These are phyloP conservation scores for Leptobrachium leishanense DNA, from an alignment of 2,113 vertebrate species.

Conservation along the genomic window DNA sequence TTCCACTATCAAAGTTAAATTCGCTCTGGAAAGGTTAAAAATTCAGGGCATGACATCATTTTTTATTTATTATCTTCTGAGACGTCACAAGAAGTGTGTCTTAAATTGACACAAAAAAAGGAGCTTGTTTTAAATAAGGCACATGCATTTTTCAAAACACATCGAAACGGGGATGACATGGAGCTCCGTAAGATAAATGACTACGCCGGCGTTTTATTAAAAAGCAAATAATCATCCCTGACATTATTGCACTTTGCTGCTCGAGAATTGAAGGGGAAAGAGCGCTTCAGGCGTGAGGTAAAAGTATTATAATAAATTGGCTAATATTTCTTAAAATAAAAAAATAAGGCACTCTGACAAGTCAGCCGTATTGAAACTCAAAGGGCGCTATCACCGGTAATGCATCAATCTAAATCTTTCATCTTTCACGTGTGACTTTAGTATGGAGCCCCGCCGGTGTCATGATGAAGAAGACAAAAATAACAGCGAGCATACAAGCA, in stretches of 20 bases:
- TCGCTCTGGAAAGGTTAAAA: not conserved
- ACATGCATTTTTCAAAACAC: conserved; percentile 55
- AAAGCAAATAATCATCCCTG: conserved; percentile 53
- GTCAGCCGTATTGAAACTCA: conserved; percentile 1
- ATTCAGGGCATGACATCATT: not conserved
- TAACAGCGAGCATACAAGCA: too few relatives aligned
- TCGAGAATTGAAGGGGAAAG: not conserved
- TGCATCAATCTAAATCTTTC: conserved; percentile 8
- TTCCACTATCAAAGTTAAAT: too few relatives aligned
- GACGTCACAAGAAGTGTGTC: not conserved
- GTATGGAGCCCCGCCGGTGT: not conserved
- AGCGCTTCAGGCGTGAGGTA: not conserved
- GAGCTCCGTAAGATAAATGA: conserved; percentile 52
- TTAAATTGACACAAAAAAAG: not conserved
- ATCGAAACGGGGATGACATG: conserved; percentile 54
- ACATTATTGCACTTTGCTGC: conserved; percentile 49
- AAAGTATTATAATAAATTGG: conserved; percentile 6
- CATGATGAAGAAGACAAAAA: too few relatives aligned
- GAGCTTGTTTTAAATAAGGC: conserved; percentile 13
- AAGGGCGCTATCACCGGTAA: conserved; percentile 3
- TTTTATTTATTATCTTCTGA: too few relatives aligned
- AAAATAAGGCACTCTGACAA: not conserved
- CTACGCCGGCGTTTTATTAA: conserved; percentile 50
- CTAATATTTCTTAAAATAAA: not conserved
- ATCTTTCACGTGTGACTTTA: not conserved